A percentile compares a stretch with the other conserved stretches of the same genome.
phyloP scores from a whole-genome alignment of 2,888 invertebrate species.

The Mechanitis messenoides region DNA sequence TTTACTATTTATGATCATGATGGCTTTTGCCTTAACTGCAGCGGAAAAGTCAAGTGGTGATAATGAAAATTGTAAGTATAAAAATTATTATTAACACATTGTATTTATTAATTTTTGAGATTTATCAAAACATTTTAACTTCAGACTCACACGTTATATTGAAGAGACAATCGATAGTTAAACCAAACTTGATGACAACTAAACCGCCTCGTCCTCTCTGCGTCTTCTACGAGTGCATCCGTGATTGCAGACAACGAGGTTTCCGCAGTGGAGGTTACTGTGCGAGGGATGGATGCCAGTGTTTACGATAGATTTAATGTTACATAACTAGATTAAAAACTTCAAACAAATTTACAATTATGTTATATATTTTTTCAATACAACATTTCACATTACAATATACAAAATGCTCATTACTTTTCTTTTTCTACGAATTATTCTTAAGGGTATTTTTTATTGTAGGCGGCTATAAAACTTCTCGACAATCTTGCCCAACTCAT shows the following conservation, averaged over 20 bases:
- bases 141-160: constrained; percentile 6
- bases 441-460: background rate
- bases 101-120: background rate
- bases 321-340: too few relatives aligned
- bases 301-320: too few relatives aligned
- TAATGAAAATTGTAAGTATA: background rate
- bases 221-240: constrained; percentile 48
- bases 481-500: background rate
- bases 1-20: constrained; percentile 37
- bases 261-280: too few relatives aligned
- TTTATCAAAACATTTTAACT: background rate
- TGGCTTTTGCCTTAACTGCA: constrained; percentile 32
- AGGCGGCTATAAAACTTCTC: constrained; percentile 1
- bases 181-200: background rate
- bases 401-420: too few relatives aligned
- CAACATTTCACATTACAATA: too few relatives aligned
- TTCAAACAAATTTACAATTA: too few relatives aligned
- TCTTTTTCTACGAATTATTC: background rate
- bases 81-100: too few relatives aligned
- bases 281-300: too few relatives aligned
- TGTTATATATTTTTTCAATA: too few relatives aligned
- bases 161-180: constrained; percentile 7
- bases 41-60: constrained; percentile 9
- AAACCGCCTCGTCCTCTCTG: constrained; percentile 42
- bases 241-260: constrained; percentile 6